phyloP scores from a whole-genome alignment of 2,797 vertebrate genomes.

The Cyclura pinguis region DNA sequence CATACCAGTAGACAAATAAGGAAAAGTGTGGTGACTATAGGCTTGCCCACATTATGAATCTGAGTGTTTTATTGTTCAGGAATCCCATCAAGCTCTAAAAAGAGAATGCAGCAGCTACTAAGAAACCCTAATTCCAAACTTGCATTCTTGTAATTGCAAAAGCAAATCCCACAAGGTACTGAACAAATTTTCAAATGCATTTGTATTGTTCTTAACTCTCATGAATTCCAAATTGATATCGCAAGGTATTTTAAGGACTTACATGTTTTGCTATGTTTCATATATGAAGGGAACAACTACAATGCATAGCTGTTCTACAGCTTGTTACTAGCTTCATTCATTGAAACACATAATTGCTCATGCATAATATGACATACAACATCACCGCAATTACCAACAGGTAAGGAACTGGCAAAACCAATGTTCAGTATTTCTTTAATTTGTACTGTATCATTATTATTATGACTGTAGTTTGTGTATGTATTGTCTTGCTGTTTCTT shows the following conservation, averaged over 20 bases:
- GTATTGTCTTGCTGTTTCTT: too few species aligned
- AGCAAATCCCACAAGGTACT: not conserved
- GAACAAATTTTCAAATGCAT: not conserved
- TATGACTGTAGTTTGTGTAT: too few species aligned
- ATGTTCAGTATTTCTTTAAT: too few species aligned
- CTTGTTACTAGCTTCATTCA: not conserved
- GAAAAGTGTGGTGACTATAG: too few species aligned
- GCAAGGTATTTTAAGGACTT: not conserved
- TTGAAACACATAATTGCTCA: not conserved
- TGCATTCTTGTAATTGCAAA: not conserved
- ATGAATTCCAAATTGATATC: not conserved
- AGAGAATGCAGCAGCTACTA: not conserved
- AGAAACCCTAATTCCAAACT: not conserved
- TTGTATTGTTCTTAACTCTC: not conserved
- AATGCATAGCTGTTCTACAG: too few species aligned
- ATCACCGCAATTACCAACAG: not conserved
- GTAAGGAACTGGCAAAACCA: too few species aligned
- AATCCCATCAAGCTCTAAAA: not conserved
- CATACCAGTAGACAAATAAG: not conserved
- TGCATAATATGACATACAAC: not conserved
- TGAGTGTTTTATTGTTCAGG: not conserved
- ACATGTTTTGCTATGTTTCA: not conserved
- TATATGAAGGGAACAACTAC: not conserved
- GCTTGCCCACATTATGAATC: not conserved
- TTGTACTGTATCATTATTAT: too few species aligned